Conservation (phyloP, 2,113 vertebrate species). For the Scomber colias region DNA sequence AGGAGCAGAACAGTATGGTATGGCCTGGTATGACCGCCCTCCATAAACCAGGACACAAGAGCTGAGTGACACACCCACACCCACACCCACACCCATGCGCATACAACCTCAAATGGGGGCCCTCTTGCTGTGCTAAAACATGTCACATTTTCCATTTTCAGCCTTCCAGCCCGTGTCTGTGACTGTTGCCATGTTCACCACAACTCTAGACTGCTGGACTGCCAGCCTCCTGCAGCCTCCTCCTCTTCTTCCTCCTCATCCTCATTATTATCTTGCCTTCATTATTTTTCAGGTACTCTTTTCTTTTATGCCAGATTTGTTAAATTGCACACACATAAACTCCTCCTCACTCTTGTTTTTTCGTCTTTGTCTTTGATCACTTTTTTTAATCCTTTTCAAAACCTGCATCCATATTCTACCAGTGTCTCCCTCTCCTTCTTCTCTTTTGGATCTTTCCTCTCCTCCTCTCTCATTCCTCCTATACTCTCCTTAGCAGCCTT, state of each 20-base stretch:
- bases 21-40: slow-evolving; percentile 21
- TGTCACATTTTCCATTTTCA: slow-evolving; percentile 74
- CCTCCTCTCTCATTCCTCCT: slow-evolving; percentile 46
- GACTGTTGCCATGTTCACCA: slow-evolving; percentile 47
- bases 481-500: slow-evolving; percentile 59
- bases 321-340: background rate
- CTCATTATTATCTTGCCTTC: slow-evolving; percentile 14
- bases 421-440: background rate
- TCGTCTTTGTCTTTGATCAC: background rate
- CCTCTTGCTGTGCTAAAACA: slow-evolving; percentile 53
- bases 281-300: background rate
- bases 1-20: background rate
- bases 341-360: background rate
- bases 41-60: slow-evolving; percentile 46
- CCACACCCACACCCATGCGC: slow-evolving; percentile 28
- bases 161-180: slow-evolving; percentile 40
- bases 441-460: slow-evolving; percentile 19
- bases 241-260: slow-evolving; percentile 16
- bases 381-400: background rate
- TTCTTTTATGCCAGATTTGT: background rate
- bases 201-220: slow-evolving; percentile 27
- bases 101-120: slow-evolving; percentile 61
- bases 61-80: slow-evolving; percentile 42
- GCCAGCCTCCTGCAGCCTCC: slow-evolving; percentile 21
- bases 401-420: background rate